A percentile compares a stretch with the other conserved stretches of the same genome.
These are phyloP conservation scores for Stictocephala bisonia DNA, from an alignment of 2,888 invertebrate genomes.

Conservation along the genomic window DNA sequence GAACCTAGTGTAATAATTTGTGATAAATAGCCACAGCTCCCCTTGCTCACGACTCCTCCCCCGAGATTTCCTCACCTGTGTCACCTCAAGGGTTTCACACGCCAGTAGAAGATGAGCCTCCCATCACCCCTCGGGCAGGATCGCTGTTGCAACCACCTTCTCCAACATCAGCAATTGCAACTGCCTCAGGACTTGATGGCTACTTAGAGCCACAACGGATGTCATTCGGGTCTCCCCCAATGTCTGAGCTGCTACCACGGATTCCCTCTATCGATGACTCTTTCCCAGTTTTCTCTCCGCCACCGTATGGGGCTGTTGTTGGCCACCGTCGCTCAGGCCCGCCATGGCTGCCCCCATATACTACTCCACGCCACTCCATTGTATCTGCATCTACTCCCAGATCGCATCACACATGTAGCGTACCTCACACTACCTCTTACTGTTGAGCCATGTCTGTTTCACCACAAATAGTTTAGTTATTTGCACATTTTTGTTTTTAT, in stretches of 20 bases:
- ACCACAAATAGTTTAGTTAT: not conserved
- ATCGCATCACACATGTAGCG: slow-evolving; percentile 93
- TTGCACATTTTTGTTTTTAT: not conserved
- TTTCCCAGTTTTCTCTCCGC: slow-evolving; percentile 87
- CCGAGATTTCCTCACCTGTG: slow-evolving; percentile 69
- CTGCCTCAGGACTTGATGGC: slow-evolving; percentile 81
- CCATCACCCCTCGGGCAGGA: slow-evolving; percentile 69
- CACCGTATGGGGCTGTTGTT: slow-evolving; percentile 71
- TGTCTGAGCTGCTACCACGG: slow-evolving; percentile 73
- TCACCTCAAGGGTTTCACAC: slow-evolving; percentile 82
- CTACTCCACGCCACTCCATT: slow-evolving; percentile 77
- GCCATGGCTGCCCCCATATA: slow-evolving; percentile 62
- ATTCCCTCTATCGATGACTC: slow-evolving; percentile 82
- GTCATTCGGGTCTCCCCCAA: slow-evolving; percentile 82
- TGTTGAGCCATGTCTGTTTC: not conserved
- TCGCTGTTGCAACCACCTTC: slow-evolving; percentile 75
- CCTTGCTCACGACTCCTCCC: slow-evolving; percentile 62
- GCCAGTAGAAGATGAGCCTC: slow-evolving; percentile 75
- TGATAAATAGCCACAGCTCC: slow-evolving; percentile 52
- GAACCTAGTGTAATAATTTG: too few species aligned
- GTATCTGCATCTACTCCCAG: slow-evolving; percentile 82
- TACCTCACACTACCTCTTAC: slow-evolving; percentile 55
- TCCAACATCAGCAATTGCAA: slow-evolving; percentile 86
- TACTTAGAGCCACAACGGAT: slow-evolving; percentile 87
- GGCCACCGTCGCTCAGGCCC: slow-evolving; percentile 64